A percentile compares a stretch with the other conserved stretches of the same genome.
Conservation (phyloP, 2,888 invertebrate genomes). For the Gonocerus acuteangulatus region DNA sequence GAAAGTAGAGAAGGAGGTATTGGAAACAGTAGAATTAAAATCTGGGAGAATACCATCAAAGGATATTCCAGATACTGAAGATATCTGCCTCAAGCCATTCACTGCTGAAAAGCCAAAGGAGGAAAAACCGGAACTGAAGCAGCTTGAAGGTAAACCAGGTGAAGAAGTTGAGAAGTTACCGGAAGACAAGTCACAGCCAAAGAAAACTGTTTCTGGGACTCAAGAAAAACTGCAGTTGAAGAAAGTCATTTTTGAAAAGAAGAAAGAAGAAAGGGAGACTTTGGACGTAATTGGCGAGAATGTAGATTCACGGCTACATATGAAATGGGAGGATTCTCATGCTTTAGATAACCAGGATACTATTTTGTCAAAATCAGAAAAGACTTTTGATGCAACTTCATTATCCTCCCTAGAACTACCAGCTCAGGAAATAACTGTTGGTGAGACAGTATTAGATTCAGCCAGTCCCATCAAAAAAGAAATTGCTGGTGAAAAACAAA, state of each 20-base stretch:
- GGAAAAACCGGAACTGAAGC: neutral
- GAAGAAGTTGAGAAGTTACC: neutral
- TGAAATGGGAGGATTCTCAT: too few species aligned
- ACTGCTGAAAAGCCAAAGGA: neutral
- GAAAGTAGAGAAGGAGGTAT: neutral
- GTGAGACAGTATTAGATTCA: too few species aligned
- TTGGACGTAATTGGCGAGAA: constrained; percentile 34
- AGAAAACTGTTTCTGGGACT: constrained; percentile 31
- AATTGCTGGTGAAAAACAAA: too few species aligned
- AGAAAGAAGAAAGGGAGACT: neutral
- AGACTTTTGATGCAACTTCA: too few species aligned
- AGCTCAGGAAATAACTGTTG: too few species aligned
- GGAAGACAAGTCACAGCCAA: neutral
- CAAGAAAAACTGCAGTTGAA: constrained; percentile 19
- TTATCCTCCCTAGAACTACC: too few species aligned
- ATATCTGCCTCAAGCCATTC: constrained; percentile 25
- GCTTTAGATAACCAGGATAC: too few species aligned
- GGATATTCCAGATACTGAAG: constrained; percentile 17
- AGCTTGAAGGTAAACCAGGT: neutral
- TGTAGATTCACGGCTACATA: neutral
- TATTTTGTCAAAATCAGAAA: too few species aligned
- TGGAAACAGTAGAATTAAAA: constrained; percentile 39
- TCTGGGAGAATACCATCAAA: constrained; percentile 22
- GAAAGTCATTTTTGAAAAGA: neutral
- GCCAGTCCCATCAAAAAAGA: too few species aligned